Evolutionary conservation across 30 jellyfish, hydroid and myxozoan species (phyloP).

Genomic region (Aurelia coerulea): DNA sequence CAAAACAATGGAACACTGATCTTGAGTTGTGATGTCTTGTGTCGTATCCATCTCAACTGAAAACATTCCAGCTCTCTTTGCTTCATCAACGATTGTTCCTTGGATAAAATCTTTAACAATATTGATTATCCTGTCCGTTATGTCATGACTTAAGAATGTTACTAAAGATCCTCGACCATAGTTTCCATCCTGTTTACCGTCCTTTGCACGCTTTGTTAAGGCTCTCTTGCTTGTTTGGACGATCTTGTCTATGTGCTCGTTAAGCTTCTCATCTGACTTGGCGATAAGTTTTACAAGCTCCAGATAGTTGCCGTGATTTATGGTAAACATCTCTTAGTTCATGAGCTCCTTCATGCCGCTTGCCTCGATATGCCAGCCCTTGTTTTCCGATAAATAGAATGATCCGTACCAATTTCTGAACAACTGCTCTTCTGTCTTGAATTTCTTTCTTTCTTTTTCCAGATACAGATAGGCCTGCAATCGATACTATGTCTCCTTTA

Average conservation of each 20-base stretch:
- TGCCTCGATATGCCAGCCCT: constrained; percentile 44
- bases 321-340: constrained; percentile 4
- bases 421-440: constrained; percentile 38
- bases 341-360: constrained; percentile 48
- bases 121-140: not conserved
- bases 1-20: too few relatives aligned
- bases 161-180: constrained; percentile 46
- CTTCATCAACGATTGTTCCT: constrained; percentile 18
- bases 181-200: not conserved
- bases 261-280: constrained; percentile 19
- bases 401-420: constrained; percentile 17
- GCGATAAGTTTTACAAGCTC: constrained; percentile 31
- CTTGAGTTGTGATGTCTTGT: too few relatives aligned
- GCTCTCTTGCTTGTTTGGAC: constrained; percentile 35
- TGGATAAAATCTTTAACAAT: constrained; percentile 29
- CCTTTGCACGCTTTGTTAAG: constrained; percentile 17
- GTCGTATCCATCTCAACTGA: too few relatives aligned
- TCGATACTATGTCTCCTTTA: too few relatives aligned
- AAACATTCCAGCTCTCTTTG: not conserved
- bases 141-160: too few relatives aligned
- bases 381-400: constrained; percentile 22
- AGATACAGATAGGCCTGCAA: too few relatives aligned
- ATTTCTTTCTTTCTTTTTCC: not conserved
- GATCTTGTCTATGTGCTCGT: constrained; percentile 39
- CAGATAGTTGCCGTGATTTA: too few relatives aligned